Evolutionary conservation across 64 coral and sea anemone species (phyloP), one percentile per base, ranked within the genome.

Genomic region (Pachyseris speciosa): DNA sequence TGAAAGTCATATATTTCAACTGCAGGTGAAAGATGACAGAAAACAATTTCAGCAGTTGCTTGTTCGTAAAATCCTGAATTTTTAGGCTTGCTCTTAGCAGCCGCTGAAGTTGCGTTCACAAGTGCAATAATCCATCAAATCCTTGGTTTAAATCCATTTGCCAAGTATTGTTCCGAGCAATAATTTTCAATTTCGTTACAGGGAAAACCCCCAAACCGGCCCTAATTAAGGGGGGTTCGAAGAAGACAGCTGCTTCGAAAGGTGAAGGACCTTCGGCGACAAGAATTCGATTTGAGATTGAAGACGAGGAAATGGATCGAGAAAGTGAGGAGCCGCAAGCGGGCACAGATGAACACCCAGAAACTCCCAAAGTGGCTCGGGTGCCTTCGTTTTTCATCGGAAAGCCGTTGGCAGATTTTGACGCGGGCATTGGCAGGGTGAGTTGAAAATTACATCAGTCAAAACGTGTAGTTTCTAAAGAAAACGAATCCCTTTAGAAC

Each of bases 351-450:
- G 53, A 81, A 40, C 32, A 34, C 1, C 22, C 53, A 2, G 77
- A 60, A 63, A 81, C 9, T 40, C 9, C 51, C 17, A 81, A 7
- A 33, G 51, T 63, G 33, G 51, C 53, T 81, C 53, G 53, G 29
- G 77, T 55, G 5, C 77, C 77, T 81, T 63, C 77, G 31, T 81
- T 81, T 38, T 81, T 25, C 63, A 81, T 81, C 16, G 53, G 77
- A 22, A 81, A 81, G 19, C 77, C 77, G 20, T 53, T 81, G 11
- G 55, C 39, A 22, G 77, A 81, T 81, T 81, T 61, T 39, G 77
- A 81, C 20, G 77, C 77, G 2, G 55, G 51, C 34, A 39, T 39
- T 36, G 77, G 77, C 37, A 81, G 77, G 52, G 77, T 81, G 26
- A 50, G 73, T 64, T 24, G 2, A 7, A 13, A 13, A 64, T 25